Evolutionary conservation across 2,888 invertebrate genomes (phyloP), one percentile per base, ranked within the genome.

Genomic region (Tetranychus piercei): DNA sequence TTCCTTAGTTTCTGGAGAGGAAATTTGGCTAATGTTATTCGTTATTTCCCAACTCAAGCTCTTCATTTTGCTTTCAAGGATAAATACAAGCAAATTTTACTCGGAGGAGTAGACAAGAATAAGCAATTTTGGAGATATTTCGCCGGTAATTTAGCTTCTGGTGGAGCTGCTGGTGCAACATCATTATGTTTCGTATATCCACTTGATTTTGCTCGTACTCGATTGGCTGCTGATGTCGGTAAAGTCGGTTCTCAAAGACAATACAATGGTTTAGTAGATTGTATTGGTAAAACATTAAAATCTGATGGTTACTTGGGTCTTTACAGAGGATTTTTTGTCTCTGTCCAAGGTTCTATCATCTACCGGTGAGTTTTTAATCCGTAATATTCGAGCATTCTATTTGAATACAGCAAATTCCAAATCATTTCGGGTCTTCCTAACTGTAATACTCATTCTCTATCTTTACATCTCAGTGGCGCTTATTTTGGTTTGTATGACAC

Each of bases 401-500:
- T n/a, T n/a, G n/a, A n/a, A n/a, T n/a, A n/a, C n/a, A n/a, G n/a
- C n/a, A n/a, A n/a, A n/a, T n/a, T n/a, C n/a, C n/a, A n/a, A n/a
- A n/a, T n/a, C n/a, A n/a, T n/a, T n/a, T n/a, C n/a, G n/a, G n/a
- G n/a, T n/a, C n/a, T n/a, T 23, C 20, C n/a, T 7, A 3, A n/a
- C 23, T 6, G 2, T 23, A n/a, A n/a, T 20, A 9, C 6, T n/a
- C 94, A 8, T 9, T 45, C 9, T 45, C 45, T 45, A 8, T 45
- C 20, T 22, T 22, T 20, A 6, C 8, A 22, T 9, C n/a, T 23
- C 86, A 90, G 93, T 83, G 94, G 94, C 71, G 87, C 92, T 77
- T 94, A 93, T 88, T 94, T 94, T 85, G 94, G 94, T 78, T 90
- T 93, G 87, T 94, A 92, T 84, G 94, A 94, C 85, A 94, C 94